Conservation (phyloP, 2,888 invertebrate genomes). For the Melanophora roralis region DNA sequence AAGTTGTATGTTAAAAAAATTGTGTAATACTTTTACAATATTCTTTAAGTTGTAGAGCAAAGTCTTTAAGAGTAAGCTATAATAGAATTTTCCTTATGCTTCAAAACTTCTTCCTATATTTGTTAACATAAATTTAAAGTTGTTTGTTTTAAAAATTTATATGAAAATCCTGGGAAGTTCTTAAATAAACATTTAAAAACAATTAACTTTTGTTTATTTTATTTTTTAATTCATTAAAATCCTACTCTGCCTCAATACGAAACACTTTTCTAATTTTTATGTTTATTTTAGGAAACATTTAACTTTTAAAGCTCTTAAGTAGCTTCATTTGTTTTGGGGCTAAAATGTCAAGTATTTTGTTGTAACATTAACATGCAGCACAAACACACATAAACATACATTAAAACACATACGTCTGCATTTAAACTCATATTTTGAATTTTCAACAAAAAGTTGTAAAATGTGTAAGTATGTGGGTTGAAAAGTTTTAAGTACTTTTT, state of each 20-base stretch:
- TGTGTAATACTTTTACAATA: background rate
- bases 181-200: no score
- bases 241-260: background rate
- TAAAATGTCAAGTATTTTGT: conserved; percentile 51
- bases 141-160: no score
- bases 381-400: conserved; percentile 6
- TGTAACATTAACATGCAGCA: background rate
- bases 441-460: conserved; percentile 3
- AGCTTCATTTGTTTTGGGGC: conserved; percentile 47
- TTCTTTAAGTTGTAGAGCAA: background rate
- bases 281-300: conserved; percentile 47
- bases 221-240: background rate
- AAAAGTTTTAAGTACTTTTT: conserved; percentile 21
- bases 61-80: background rate
- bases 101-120: no score
- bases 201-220: no score
- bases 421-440: no score
- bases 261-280: conserved; percentile 9
- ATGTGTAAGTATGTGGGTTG: background rate
- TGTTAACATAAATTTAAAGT: no score
- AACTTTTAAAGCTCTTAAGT: conserved; percentile 60
- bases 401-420: no score
- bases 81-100: no score
- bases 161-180: no score
- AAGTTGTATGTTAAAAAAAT: conserved; percentile 21